A percentile compares a stretch with the other conserved stretches of the same genome.
Evolutionary conservation across 2,113 vertebrate species (phyloP).

Genomic region (Ictidomys tridecemlineatus): DNA sequence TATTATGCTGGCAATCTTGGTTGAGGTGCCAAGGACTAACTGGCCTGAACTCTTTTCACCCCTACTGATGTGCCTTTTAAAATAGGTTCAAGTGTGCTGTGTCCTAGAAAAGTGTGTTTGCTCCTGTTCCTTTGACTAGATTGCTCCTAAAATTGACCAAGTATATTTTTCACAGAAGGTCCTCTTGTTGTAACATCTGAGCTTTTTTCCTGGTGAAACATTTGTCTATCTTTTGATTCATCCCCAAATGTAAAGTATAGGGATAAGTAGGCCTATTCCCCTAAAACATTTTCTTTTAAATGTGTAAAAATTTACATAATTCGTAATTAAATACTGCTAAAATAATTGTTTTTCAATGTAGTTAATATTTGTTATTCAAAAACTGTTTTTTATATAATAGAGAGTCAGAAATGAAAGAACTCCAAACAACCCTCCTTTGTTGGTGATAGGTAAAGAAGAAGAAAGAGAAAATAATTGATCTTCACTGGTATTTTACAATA

Average conservation of each 20-base stretch:
- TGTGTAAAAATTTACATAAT: neutral
- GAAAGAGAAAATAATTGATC: neutral
- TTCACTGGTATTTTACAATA: neutral
- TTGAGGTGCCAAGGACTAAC: conserved; percentile 72
- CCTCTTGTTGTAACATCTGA: neutral
- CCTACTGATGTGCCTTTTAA: conserved; percentile 70
- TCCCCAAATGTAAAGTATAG: neutral
- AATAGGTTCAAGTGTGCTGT: conserved; percentile 69
- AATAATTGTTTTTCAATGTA: neutral
- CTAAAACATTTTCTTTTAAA: neutral
- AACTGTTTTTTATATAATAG: neutral
- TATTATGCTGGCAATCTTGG: conserved; percentile 76
- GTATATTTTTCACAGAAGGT: neutral
- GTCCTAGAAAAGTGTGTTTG: conserved; percentile 22
- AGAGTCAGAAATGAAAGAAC: conserved; percentile 19
- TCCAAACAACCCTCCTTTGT: neutral
- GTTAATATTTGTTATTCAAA: neutral
- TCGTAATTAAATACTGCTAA: neutral
- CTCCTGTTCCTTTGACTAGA: neutral
- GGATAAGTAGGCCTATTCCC: neutral
- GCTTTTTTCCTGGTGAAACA: neutral
- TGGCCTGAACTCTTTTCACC: conserved; percentile 78
- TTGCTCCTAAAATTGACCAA: conserved; percentile 9
- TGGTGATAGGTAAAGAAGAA: neutral
- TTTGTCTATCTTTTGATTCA: neutral